These are phyloP conservation scores for Pectinophora gossypiella DNA, from an alignment of 1,140 invertebrate genomes.

Conservation along the genomic window DNA sequence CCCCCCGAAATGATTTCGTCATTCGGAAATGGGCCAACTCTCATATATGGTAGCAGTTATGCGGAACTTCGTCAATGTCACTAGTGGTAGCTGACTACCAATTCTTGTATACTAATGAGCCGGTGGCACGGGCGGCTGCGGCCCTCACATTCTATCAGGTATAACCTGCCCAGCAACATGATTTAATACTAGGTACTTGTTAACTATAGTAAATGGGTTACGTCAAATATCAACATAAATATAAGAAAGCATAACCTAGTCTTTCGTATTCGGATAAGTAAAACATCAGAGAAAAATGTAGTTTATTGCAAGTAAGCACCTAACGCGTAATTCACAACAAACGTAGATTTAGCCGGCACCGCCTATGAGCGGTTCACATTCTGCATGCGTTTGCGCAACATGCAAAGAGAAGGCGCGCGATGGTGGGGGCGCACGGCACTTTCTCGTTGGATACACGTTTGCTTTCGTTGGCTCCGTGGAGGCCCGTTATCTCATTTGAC, in stretches of 20 bases:
- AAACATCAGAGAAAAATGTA: too few species aligned
- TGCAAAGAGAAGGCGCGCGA: constrained; percentile 44
- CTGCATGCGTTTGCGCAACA: constrained; percentile 60
- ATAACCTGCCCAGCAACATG: too few species aligned
- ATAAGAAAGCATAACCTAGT: too few species aligned
- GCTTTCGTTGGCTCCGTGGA: constrained; percentile 57
- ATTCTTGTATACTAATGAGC: constrained; percentile 48
- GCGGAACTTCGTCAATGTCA: constrained; percentile 10
- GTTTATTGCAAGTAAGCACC: not conserved
- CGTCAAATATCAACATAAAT: too few species aligned
- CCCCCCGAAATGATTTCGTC: not conserved
- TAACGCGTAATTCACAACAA: not conserved
- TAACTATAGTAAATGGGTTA: too few species aligned
- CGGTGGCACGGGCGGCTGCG: constrained; percentile 31
- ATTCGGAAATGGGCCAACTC: not conserved
- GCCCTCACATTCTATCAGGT: not conserved
- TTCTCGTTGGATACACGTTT: constrained; percentile 59
- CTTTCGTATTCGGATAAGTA: too few species aligned
- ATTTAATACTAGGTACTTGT: too few species aligned
- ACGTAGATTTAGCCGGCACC: constrained; percentile 1
- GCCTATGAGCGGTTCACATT: constrained; percentile 24
- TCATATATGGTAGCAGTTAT: not conserved
- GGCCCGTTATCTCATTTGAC: constrained; percentile 65
- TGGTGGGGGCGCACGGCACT: constrained; percentile 35
- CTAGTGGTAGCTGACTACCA: constrained; percentile 18